A percentile compares a stretch with the other conserved stretches of the same genome.
Conservation (phyloP, 2,113 vertebrate species). For the Xenotilapia longispinis region DNA sequence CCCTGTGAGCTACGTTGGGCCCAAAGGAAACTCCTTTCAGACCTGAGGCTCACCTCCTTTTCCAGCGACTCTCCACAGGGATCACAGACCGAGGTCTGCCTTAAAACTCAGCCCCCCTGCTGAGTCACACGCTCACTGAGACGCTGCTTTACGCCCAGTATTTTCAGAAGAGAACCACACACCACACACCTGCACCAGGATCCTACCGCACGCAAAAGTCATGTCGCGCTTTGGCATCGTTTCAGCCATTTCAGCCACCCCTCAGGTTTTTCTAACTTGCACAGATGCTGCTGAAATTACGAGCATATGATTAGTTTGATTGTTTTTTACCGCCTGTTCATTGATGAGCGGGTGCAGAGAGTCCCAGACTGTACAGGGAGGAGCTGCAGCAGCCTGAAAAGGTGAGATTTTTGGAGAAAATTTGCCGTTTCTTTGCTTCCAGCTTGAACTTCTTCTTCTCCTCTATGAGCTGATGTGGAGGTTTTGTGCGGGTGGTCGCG, state of each 20-base stretch:
- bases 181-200: background rate
- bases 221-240: background rate
- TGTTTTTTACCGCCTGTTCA: background rate
- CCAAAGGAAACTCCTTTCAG: background rate
- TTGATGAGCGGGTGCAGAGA: background rate
- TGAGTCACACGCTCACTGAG: background rate
- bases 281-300: background rate
- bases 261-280: background rate
- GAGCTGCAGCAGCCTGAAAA: background rate
- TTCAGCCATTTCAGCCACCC: background rate
- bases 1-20: accelerated
- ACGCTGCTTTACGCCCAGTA: background rate
- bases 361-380: background rate
- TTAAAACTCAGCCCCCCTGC: background rate
- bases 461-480: background rate
- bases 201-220: background rate
- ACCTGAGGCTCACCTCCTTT: background rate
- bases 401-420: background rate
- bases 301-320: accelerated
- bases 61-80: background rate
- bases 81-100: background rate
- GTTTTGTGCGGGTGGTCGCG: background rate
- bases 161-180: background rate
- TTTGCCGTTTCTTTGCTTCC: background rate
- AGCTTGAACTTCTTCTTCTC: background rate